Conservation (phyloP, 2,888 invertebrate species). For the Choreutis nemorana region DNA sequence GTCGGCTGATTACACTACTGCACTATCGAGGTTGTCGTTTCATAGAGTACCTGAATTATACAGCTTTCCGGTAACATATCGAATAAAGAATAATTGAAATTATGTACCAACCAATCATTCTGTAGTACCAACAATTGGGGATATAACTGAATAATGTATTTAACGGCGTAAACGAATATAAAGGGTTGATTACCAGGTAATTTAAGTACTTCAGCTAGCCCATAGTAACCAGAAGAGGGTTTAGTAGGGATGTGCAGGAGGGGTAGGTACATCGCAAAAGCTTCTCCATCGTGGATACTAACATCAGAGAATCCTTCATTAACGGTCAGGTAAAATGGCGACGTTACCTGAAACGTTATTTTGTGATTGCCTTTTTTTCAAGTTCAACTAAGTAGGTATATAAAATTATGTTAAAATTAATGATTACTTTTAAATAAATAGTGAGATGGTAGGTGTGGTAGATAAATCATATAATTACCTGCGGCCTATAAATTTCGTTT, state of each 20-base stretch:
- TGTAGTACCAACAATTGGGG: too few species aligned
- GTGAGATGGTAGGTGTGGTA: neutral
- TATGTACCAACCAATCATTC: too few species aligned
- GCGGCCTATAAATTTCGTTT: constrained; percentile 70
- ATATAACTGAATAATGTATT: too few species aligned
- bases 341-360: constrained; percentile 70
- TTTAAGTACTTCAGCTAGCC: constrained; percentile 61
- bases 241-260: constrained; percentile 73
- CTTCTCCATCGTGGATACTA: constrained; percentile 62
- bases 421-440: neutral
- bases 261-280: constrained; percentile 46
- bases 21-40: too few species aligned
- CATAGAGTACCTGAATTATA: too few species aligned
- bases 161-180: too few species aligned
- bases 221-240: constrained; percentile 60
- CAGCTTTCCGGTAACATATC: too few species aligned
- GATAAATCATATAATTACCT: constrained; percentile 31
- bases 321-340: constrained; percentile 70
- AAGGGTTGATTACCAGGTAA: constrained; percentile 38
- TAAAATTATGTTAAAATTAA: neutral
- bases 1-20: too few species aligned
- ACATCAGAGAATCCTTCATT: constrained; percentile 73
- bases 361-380: too few species aligned
- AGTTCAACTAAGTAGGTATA: neutral
- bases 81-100: too few species aligned